Base-by-base conservation (phyloP, 2,888 invertebrate genomes). In the Sicus ferrugineus region DNA sequence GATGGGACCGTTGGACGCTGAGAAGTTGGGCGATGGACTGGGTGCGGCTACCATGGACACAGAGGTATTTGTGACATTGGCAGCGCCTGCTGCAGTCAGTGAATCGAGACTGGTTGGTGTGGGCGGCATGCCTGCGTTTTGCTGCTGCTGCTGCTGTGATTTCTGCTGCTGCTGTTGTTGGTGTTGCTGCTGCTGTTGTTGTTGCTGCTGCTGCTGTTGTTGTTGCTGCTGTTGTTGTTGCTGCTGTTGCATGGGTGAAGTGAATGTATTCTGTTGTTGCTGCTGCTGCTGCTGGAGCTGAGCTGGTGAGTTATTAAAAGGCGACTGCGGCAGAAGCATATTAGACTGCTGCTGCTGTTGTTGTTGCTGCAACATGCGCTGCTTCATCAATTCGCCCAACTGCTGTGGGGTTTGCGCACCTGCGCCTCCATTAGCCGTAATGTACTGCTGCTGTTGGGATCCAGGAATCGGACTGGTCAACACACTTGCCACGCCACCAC, bases 341-440 rank as follows among this genome's bases (percentile, higher is more conserved):
- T 68, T 73, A 56, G 70, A 72, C 26, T 75, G 50, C 50, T 46
- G 46, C 46, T 46, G 46, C 14, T 73, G 77, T 30, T 78, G 78
- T 52, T 79, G 78, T 67, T 78, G 79, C 83, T 73, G 86, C 86
- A 82, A 38, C 73, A 89, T 80, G 72, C 89, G 85, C 66, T 87
- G 89, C 83, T 92, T 88, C 85, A 88, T 88, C 77, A 88, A 85
- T 73, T 90, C 90, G 64, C 87, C 88, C 72, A 89, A 88, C 74
- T 87, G 88, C 66, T 81, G 82, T 3, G 79, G 74, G 16, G 73
- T 74, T 63, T 75, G 76, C 11, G 76, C 71, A 59, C 76, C 75
- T 70, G 87, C 88, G 67, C 79, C 80, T 19, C 91, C 91, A 81
- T 91, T 91, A 67, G 9, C 28, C 88, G 88, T 87, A 76, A 88